Conservation (phyloP, 2,113 vertebrate genomes). For the Mormyrus lacerda region DNA sequence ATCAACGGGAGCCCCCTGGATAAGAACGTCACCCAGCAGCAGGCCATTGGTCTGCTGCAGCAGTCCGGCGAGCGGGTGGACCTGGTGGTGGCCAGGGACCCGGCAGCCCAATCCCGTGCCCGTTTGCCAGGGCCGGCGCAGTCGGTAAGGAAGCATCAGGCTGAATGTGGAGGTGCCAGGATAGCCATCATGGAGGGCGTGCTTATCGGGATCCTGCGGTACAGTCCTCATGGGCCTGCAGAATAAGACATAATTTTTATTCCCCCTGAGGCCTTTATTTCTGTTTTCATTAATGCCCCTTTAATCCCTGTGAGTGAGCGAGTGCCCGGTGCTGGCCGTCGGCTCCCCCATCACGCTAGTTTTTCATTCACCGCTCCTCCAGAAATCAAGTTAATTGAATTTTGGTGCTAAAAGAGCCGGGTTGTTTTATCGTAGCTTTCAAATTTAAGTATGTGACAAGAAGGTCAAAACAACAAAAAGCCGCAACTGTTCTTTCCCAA, state of each 20-base stretch:
- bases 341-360: constrained; percentile 31
- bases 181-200: not conserved
- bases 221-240: not conserved
- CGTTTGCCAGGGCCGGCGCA: constrained; percentile 10
- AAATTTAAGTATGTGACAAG: constrained; percentile 33
- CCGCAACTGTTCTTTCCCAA: constrained; percentile 27
- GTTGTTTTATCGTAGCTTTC: constrained; percentile 37
- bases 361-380: constrained; percentile 43
- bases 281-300: constrained; percentile 29
- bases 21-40: constrained; percentile 75
- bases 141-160: constrained; percentile 34
- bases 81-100: constrained; percentile 78
- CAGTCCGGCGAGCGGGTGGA: constrained; percentile 70
- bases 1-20: constrained; percentile 82
- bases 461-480: constrained; percentile 24
- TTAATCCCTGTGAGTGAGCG: constrained; percentile 34
- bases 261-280: constrained; percentile 37
- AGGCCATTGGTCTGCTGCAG: constrained; percentile 82
- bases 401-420: constrained; percentile 32
- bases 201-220: not conserved
- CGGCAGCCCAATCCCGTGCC: constrained; percentile 20
- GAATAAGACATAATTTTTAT: constrained; percentile 22
- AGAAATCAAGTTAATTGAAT: constrained; percentile 51
- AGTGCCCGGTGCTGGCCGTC: constrained; percentile 42
- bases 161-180: not conserved